Conservation (phyloP, 1,140 invertebrate species). For the Drosophila kikkawai region DNA sequence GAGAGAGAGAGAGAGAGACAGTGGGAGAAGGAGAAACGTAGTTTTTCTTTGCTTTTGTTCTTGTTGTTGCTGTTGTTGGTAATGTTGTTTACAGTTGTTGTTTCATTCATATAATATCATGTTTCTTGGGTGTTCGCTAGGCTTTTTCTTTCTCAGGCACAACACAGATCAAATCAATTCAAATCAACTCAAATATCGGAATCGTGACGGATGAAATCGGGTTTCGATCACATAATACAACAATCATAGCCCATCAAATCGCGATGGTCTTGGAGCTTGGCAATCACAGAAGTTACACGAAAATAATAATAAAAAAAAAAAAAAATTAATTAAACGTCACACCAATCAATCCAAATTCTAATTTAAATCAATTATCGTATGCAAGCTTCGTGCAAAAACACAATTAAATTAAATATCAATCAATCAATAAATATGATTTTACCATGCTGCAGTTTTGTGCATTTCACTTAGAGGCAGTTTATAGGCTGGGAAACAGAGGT, state of each 20-base stretch:
- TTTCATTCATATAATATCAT: slow-evolving; percentile 8
- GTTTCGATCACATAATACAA: slow-evolving; percentile 33
- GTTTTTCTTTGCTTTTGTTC: slow-evolving; percentile 18
- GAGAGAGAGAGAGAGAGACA: slow-evolving; percentile 21
- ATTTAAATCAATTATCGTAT: slow-evolving; percentile 55
- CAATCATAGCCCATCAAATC: slow-evolving; percentile 49
- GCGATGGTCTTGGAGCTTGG: slow-evolving; percentile 41
- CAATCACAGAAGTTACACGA: slow-evolving; percentile 14
- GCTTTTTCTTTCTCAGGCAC: slow-evolving; percentile 38
- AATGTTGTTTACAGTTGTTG: slow-evolving; percentile 32
- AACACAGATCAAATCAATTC: slow-evolving; percentile 44
- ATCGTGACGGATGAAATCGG: slow-evolving; percentile 27
- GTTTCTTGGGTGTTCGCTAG: slow-evolving; percentile 48
- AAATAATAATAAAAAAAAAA: slow-evolving; percentile 4
- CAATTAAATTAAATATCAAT: slow-evolving; percentile 27
- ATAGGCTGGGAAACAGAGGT: slow-evolving; percentile 19
- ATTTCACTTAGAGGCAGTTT: slow-evolving; percentile 27
- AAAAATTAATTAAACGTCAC: not conserved
- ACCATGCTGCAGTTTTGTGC: slow-evolving; percentile 53
- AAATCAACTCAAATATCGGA: slow-evolving; percentile 39
- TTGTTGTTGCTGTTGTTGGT: slow-evolving; percentile 36
- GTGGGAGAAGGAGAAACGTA: slow-evolving; percentile 25
- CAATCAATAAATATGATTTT: slow-evolving; percentile 23
- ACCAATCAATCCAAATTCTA: slow-evolving; percentile 51
- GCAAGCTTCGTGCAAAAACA: slow-evolving; percentile 48